phyloP scores from a whole-genome alignment of 53 echinoderm and acorn worm genomes.

The Astropecten irregularis region DNA sequence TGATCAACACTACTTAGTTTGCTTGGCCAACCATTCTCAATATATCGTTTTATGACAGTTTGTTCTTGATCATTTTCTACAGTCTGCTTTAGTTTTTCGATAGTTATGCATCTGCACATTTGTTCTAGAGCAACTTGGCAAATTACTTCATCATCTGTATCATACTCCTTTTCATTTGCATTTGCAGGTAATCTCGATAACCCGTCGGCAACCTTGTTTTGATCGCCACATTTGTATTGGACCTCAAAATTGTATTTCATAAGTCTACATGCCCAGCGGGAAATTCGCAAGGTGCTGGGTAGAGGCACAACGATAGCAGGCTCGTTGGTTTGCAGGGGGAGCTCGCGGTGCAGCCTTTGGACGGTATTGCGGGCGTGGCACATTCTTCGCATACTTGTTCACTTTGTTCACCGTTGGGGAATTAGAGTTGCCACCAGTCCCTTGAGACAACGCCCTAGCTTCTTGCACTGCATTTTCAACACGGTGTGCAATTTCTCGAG shows the following conservation, averaged over 20 bases:
- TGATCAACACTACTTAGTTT: too few relatives aligned
- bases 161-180: too few relatives aligned
- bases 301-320: constrained; percentile 27
- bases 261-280: too few relatives aligned
- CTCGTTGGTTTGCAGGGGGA: neutral
- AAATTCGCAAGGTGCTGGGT: constrained; percentile 24
- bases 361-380: neutral
- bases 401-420: neutral
- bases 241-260: neutral
- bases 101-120: too few relatives aligned
- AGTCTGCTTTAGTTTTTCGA: too few relatives aligned
- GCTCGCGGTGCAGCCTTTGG: neutral
- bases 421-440: neutral
- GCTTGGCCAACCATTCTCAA: too few relatives aligned
- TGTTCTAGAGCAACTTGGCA: too few relatives aligned
- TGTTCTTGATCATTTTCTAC: too few relatives aligned
- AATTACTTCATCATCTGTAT: too few relatives aligned
- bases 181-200: too few relatives aligned
- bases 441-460: neutral
- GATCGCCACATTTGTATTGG: neutral
- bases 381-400: neutral
- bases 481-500: neutral
- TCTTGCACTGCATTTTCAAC: constrained; percentile 20
- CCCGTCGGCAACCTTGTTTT: too few relatives aligned
- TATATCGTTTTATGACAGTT: too few relatives aligned